Percentiles rank a stretch among this genome's conserved stretches.
These are phyloP conservation scores for Druceiella hillmani DNA, from an alignment of 2,888 invertebrate species.

Conservation along the genomic window DNA sequence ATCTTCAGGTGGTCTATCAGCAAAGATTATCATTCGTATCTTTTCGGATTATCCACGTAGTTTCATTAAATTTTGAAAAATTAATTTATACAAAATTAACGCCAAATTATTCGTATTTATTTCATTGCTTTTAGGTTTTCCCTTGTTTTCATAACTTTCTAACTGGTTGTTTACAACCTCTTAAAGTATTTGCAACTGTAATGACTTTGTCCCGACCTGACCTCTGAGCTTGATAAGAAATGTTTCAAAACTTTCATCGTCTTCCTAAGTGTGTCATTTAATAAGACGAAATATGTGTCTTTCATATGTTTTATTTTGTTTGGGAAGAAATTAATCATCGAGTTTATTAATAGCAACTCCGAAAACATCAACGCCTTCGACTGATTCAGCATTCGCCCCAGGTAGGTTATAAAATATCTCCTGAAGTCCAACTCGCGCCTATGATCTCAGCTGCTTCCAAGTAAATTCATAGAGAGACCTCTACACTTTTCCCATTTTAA, in stretches of 20 bases:
- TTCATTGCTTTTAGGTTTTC: constrained; percentile 1
- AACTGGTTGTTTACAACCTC: constrained; percentile 8
- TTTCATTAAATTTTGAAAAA: too few relatives aligned
- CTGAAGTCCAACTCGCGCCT: constrained; percentile 4
- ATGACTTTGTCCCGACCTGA: constrained; percentile 23
- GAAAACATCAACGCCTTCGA: constrained; percentile 10
- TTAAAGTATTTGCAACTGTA: constrained; percentile 10
- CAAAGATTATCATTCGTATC: too few relatives aligned
- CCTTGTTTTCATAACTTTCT: constrained; percentile 6
- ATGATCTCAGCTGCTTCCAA: constrained; percentile 25
- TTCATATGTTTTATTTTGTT: constrained; percentile 25
- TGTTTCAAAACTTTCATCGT: constrained; percentile 26
- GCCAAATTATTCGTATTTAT: too few relatives aligned
- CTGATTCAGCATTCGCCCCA: constrained; percentile 17
- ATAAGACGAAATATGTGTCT: constrained; percentile 24
- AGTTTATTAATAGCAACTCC: constrained; percentile 21
- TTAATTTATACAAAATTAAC: too few relatives aligned
- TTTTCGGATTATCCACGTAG: too few relatives aligned
- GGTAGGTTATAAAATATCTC: constrained; percentile 23
- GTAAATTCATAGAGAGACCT: constrained; percentile 24
- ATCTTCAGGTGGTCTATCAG: too few relatives aligned
- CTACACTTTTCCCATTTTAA: constrained; percentile 25
- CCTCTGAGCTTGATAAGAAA: constrained; percentile 26
- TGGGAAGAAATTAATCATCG: constrained; percentile 25
- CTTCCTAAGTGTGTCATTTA: constrained; percentile 25